Percentiles rank a stretch among this genome's conserved stretches.
These are phyloP conservation scores for Tamandua tetradactyla DNA, from an alignment of 2,797 vertebrate species.

Conservation along the genomic window DNA sequence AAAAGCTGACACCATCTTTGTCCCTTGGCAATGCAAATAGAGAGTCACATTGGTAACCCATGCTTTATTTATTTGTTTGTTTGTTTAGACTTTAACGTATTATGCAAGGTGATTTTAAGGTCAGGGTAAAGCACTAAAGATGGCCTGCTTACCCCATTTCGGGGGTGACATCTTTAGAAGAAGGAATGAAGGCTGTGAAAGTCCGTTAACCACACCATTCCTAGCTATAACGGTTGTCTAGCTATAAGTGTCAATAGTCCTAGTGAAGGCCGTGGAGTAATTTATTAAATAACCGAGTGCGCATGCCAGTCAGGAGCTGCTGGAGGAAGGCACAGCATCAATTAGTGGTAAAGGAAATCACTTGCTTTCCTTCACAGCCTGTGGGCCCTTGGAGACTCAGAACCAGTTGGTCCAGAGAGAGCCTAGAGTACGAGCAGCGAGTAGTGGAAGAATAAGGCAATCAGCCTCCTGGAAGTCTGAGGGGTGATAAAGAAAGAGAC, in stretches of 20 bases:
- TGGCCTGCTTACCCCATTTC: background rate
- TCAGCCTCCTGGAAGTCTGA: background rate
- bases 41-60: background rate
- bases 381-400: conserved; percentile 22
- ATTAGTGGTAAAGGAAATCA: conserved; percentile 70
- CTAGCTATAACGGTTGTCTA: conserved; percentile 55
- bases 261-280: conserved; percentile 65
- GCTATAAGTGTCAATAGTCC: conserved; percentile 57
- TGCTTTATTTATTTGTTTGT: background rate
- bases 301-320: conserved; percentile 60
- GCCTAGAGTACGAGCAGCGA: background rate
- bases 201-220: background rate
- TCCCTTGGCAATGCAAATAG: conserved; percentile 33
- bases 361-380: conserved; percentile 23
- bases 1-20: conserved; percentile 44
- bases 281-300: conserved; percentile 71
- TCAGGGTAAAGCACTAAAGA: background rate
- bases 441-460: background rate
- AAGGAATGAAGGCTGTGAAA: background rate
- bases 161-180: background rate
- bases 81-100: background rate
- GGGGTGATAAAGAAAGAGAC: background rate
- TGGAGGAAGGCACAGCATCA: conserved; percentile 32
- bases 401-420: conserved; percentile 47
- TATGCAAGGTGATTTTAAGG: background rate